Conservation (phyloP, 2,888 invertebrate species). For the Cephonodes hylas region DNA sequence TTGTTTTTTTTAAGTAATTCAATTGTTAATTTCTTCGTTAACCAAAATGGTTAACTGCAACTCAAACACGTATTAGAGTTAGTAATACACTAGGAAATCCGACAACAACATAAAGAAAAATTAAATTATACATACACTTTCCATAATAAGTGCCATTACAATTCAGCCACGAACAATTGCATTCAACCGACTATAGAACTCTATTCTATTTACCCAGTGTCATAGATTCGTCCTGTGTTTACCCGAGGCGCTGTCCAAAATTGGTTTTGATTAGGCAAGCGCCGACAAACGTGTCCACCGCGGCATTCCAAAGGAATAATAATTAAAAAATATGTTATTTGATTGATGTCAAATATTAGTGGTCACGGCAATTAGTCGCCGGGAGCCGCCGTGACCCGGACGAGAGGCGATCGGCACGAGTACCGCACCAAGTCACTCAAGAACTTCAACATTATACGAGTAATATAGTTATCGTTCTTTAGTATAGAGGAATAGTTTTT, state of each 20-base stretch:
- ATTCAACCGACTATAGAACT: too few relatives aligned
- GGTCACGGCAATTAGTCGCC: conserved; percentile 60
- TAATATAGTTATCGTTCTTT: background rate
- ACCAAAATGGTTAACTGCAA: too few relatives aligned
- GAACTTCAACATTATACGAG: background rate
- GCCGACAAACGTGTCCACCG: conserved; percentile 9
- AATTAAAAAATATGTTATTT: conserved; percentile 51
- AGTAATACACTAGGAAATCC: too few relatives aligned
- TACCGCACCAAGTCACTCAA: background rate
- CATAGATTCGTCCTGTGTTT: background rate
- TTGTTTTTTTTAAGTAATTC: too few relatives aligned
- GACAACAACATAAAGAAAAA: too few relatives aligned
- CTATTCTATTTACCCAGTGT: background rate
- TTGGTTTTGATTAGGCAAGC: conserved; percentile 12
- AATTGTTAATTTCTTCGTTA: too few relatives aligned
- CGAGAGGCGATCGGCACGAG: conserved; percentile 16
- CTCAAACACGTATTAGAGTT: too few relatives aligned
- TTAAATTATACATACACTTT: too few relatives aligned
- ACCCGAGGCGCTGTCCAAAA: background rate
- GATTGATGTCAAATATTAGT: conserved; percentile 76
- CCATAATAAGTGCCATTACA: too few relatives aligned
- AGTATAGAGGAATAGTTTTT: too few relatives aligned
- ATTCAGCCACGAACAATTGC: too few relatives aligned
- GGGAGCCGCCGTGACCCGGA: conserved; percentile 40
- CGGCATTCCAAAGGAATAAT: conserved; percentile 35